A percentile compares a stretch with the other conserved stretches of the same genome.
phyloP scores from a whole-genome alignment of 2,797 vertebrate genomes.

The Oryzias dopingdopingensis region DNA sequence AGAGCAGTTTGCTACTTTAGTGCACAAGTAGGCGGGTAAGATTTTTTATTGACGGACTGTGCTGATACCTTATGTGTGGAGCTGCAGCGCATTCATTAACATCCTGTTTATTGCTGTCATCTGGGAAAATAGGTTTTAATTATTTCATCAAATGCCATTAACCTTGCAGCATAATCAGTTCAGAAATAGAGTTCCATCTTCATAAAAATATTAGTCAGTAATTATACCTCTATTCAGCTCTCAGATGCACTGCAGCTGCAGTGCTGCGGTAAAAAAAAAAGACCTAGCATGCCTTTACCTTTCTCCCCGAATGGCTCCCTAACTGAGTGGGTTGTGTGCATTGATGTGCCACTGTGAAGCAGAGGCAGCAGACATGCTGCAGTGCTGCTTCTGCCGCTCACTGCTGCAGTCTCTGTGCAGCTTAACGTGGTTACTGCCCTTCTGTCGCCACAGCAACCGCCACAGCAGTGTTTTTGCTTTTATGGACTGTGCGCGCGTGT shows the following conservation, averaged over 20 bases:
- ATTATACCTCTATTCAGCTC: background rate
- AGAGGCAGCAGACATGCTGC: conserved; percentile 39
- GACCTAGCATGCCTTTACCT: conserved; percentile 18
- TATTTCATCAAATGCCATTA: background rate
- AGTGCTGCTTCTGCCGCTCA: conserved; percentile 55
- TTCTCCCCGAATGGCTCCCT: conserved; percentile 20
- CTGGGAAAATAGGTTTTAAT: conserved; percentile 15
- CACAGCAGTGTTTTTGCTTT: conserved; percentile 52
- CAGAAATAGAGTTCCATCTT: background rate
- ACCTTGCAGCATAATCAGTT: background rate
- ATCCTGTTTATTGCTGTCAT: too few species aligned
- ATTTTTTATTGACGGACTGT: conserved; percentile 12
- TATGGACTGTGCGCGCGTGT: conserved; percentile 29
- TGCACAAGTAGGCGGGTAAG: conserved; percentile 8
- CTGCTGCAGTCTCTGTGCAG: conserved; percentile 52
- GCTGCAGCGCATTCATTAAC: background rate
- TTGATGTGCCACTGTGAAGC: conserved; percentile 19
- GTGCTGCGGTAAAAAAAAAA: conserved; percentile 12
- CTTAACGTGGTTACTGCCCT: conserved; percentile 66
- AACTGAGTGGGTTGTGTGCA: conserved; percentile 11
- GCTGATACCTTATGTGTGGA: background rate
- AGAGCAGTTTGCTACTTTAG: conserved; percentile 20
- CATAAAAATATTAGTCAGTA: background rate
- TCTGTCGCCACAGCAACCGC: conserved; percentile 71
- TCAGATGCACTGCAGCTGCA: conserved; percentile 14